phyloP scores from a whole-genome alignment of 2,888 invertebrate genomes.

The Eurois occulta region DNA sequence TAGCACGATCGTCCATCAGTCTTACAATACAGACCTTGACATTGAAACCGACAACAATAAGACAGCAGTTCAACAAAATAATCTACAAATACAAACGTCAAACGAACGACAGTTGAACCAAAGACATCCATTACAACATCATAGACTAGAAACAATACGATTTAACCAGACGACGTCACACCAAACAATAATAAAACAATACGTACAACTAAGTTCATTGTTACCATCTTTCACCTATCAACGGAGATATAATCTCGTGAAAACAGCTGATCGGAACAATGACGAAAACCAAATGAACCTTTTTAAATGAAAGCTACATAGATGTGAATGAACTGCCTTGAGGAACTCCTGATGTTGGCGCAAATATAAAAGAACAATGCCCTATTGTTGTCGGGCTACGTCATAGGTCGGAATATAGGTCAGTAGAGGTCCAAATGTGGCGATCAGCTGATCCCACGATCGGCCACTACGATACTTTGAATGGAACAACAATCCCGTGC shows the following conservation, averaged over 20 bases:
- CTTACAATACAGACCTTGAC: constrained; percentile 48
- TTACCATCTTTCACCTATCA: constrained; percentile 84
- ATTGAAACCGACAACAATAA: constrained; percentile 60
- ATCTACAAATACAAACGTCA: constrained; percentile 67
- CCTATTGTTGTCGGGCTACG: constrained; percentile 88
- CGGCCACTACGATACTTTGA: constrained; percentile 71
- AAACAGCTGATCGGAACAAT: constrained; percentile 89
- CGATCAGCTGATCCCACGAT: constrained; percentile 88
- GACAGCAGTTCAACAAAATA: constrained; percentile 60
- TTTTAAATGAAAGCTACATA: constrained; percentile 76
- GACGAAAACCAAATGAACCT: constrained; percentile 88
- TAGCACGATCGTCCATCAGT: constrained; percentile 22
- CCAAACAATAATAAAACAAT: constrained; percentile 73
- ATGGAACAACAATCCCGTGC: constrained; percentile 67
- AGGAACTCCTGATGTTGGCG: constrained; percentile 87
- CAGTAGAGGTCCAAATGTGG: constrained; percentile 87
- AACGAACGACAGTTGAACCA: constrained; percentile 67
- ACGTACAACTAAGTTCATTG: constrained; percentile 83
- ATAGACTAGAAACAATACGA: constrained; percentile 80
- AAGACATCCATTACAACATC: constrained; percentile 76
- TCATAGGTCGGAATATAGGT: constrained; percentile 89
- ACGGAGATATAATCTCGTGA: constrained; percentile 84
- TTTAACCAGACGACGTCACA: constrained; percentile 78
- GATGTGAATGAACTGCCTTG: constrained; percentile 90
- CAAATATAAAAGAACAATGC: constrained; percentile 90